phyloP scores from a whole-genome alignment of 2,797 vertebrate species.

The Hafferia zeledoni region DNA sequence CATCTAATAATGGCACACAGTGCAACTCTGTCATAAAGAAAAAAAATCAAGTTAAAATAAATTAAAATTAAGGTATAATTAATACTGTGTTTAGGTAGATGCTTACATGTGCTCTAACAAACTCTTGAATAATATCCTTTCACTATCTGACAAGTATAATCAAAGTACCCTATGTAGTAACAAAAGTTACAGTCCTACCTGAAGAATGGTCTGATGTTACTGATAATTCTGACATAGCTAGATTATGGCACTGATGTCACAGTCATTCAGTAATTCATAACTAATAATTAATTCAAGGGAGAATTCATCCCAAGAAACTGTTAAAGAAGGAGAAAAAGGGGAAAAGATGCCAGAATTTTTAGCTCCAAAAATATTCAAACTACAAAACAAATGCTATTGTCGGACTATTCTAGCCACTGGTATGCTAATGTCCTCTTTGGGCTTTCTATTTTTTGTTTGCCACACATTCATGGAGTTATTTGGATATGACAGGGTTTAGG shows the following conservation, averaged over 20 bases:
- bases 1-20: neutral
- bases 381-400: neutral
- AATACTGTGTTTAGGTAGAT: neutral
- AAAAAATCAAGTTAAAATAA: neutral
- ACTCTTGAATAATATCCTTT: neutral
- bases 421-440: neutral
- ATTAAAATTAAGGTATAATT: neutral
- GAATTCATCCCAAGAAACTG: neutral
- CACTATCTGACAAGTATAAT: neutral
- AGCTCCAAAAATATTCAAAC: neutral
- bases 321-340: neutral
- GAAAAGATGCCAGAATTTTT: neutral
- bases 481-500: neutral
- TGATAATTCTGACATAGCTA: neutral
- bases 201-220: neutral
- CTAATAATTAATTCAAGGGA: neutral
- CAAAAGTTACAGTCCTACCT: neutral
- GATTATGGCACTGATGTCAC: neutral
- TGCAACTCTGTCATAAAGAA: neutral
- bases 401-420: neutral
- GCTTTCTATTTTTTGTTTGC: neutral
- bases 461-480: neutral
- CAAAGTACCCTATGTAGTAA: neutral
- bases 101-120: neutral
- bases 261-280: neutral